phyloP scores from a whole-genome alignment of 2,797 vertebrate genomes.

The Gymnoscopelus braueri region DNA sequence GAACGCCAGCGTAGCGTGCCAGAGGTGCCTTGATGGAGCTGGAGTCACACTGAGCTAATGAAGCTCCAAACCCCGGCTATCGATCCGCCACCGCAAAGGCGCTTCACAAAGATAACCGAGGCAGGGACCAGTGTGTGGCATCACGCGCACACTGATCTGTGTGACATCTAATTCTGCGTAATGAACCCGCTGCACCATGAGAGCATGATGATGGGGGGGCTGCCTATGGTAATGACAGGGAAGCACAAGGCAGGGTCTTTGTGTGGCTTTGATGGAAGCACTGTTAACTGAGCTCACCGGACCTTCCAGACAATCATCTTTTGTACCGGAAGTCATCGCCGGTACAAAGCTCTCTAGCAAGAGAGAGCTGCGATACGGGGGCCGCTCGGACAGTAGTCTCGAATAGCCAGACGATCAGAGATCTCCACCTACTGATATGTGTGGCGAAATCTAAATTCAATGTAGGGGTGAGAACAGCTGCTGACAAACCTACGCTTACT shows the following conservation, averaged over 20 bases:
- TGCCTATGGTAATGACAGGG: constrained; percentile 71
- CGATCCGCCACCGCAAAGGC: constrained; percentile 68
- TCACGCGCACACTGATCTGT: constrained; percentile 74
- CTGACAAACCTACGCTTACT: too few relatives aligned
- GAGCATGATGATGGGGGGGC: constrained; percentile 65
- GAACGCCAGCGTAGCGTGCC: constrained; percentile 53
- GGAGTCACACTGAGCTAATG: constrained; percentile 77
- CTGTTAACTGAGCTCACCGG: constrained; percentile 40
- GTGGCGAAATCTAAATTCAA: too few relatives aligned
- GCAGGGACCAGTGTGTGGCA: constrained; percentile 71
- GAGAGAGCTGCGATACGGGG: constrained; percentile 25
- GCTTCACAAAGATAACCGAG: constrained; percentile 75
- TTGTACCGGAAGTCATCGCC: constrained; percentile 17
- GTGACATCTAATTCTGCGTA: constrained; percentile 78
- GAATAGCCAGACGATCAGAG: too few relatives aligned
- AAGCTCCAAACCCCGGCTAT: constrained; percentile 77
- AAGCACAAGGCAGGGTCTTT: constrained; percentile 59
- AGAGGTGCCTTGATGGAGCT: constrained; percentile 73
- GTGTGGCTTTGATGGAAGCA: constrained; percentile 57
- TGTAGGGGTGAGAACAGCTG: too few relatives aligned
- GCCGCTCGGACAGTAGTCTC: too few relatives aligned
- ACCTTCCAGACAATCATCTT: constrained; percentile 32
- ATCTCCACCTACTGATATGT: too few relatives aligned
- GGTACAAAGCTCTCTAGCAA: constrained; percentile 21
- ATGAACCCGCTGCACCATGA: constrained; percentile 74